Base-by-base conservation (phyloP, 2,113 vertebrate genomes). In the Turnix velox region DNA sequence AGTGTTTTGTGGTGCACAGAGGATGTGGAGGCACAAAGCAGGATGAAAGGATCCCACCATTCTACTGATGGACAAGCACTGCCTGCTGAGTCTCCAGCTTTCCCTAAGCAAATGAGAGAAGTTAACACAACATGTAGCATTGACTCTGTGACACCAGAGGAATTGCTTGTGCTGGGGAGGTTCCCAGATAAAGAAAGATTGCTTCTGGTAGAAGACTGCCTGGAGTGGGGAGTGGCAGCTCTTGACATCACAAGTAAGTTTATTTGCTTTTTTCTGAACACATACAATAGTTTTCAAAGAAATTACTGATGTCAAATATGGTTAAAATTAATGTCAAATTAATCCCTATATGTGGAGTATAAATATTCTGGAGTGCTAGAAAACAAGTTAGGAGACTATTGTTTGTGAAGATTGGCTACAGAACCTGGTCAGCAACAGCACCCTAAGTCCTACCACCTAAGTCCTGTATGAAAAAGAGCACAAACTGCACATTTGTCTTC, bases 41-140 rank as follows among this genome's bases (percentile, higher is more conserved):
- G 58, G 46, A 40, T 9, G 3, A 25, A 40, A 42, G 16, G 7
- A 67, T 11, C 18, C 5, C 33, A 35, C 18, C 59, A 23, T 18
- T 67, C 39, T 75, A 9, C 30, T 65, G n/a, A 24, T 18, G 17
- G 18, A 48, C 0, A 1, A 3, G 10, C 3, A 0, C 10, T 62
- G 8, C 24, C 10, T 81, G 10, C 23, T 18, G 23, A 59, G 15
- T 28, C 13, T 88, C 20, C 5, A 18, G 14, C 2, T 67, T 40
- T n/a, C 3, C 15, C 22, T 52, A 19, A 49, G 12, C 14, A 58
- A 51, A 17, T 8, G 14, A 84, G 42, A 66, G 62, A 22, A 67
- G 6, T 14, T 58, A 62, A 69, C 0, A 0, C 4, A 59, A 61
- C 46, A 18, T n/a, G 4, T 18, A 49, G 31, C 24, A 62, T 23